These are phyloP conservation scores for Trinectes maculatus DNA, from an alignment of 2,113 vertebrate species.

Conservation along the genomic window DNA sequence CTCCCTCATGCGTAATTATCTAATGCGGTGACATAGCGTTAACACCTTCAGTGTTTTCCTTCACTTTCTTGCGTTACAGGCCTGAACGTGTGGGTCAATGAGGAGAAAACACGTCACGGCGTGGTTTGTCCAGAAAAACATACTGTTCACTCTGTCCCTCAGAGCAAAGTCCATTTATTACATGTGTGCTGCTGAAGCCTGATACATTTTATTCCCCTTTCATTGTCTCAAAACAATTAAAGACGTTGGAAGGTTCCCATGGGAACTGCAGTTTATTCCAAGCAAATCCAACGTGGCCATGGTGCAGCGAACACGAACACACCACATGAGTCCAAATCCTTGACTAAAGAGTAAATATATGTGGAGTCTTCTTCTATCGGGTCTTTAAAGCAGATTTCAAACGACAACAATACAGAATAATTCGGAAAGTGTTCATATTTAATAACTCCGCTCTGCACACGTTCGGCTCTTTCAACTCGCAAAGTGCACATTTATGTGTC, in stretches of 20 bases:
- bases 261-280: not conserved
- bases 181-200: not conserved
- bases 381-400: no score
- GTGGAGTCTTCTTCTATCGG: no score
- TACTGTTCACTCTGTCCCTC: conserved; percentile 30
- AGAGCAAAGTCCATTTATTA: conserved; percentile 9
- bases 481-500: not conserved
- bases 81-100: not conserved
- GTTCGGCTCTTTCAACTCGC: no score
- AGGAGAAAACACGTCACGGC: not conserved
- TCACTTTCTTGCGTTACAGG: conserved; percentile 1
- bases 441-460: no score
- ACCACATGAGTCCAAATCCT: not conserved
- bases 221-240: not conserved
- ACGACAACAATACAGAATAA: no score
- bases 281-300: not conserved
- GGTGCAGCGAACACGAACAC: not conserved
- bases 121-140: no score
- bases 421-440: no score
- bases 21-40: conserved; percentile 27
- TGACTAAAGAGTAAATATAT: no score
- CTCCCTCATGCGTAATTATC: conserved; percentile 39
- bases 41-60: no score
- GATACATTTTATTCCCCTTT: not conserved
- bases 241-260: not conserved